Conservation (phyloP, 2,797 vertebrate genomes). For the Gambusia yucatana region DNA sequence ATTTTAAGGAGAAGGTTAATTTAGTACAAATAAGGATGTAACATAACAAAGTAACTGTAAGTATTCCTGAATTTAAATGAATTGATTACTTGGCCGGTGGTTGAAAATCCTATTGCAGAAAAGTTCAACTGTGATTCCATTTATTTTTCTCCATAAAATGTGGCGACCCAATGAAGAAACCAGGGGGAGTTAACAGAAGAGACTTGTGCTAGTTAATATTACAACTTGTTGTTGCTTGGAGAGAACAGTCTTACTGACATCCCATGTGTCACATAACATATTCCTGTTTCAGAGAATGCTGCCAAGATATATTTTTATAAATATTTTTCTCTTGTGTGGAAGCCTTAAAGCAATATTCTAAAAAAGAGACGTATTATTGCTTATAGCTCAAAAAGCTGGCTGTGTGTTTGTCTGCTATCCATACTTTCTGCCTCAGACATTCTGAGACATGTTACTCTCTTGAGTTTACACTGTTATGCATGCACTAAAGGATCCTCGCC, state of each 20-base stretch:
- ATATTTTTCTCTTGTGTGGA: slow-evolving; percentile 2
- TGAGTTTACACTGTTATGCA: slow-evolving; percentile 25
- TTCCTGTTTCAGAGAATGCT: slow-evolving; percentile 45
- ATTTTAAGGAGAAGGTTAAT: not conserved
- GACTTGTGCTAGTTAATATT: slow-evolving; percentile 46
- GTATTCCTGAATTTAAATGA: not conserved
- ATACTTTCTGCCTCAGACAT: slow-evolving; percentile 11
- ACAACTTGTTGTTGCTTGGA: slow-evolving; percentile 50
- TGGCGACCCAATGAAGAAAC: not conserved
- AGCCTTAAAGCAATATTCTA: slow-evolving; percentile 36
- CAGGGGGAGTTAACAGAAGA: slow-evolving; percentile 30
- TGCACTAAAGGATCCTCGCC: slow-evolving; percentile 3
- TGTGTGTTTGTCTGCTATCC: slow-evolving; percentile 25
- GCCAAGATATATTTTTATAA: slow-evolving; percentile 30
- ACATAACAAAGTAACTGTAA: not conserved
- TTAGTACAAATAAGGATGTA: not conserved
- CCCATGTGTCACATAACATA: slow-evolving; percentile 51
- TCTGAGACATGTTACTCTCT: slow-evolving; percentile 7
- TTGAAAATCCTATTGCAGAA: not conserved
- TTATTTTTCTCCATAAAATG: not conserved
- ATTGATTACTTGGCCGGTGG: not conserved
- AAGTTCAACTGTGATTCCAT: not conserved
- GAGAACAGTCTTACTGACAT: slow-evolving; percentile 46
- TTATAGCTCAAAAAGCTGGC: slow-evolving; percentile 29
- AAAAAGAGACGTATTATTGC: slow-evolving; percentile 29